Conservation (phyloP, 2,888 invertebrate species). For the Hemaris fuciformis region DNA sequence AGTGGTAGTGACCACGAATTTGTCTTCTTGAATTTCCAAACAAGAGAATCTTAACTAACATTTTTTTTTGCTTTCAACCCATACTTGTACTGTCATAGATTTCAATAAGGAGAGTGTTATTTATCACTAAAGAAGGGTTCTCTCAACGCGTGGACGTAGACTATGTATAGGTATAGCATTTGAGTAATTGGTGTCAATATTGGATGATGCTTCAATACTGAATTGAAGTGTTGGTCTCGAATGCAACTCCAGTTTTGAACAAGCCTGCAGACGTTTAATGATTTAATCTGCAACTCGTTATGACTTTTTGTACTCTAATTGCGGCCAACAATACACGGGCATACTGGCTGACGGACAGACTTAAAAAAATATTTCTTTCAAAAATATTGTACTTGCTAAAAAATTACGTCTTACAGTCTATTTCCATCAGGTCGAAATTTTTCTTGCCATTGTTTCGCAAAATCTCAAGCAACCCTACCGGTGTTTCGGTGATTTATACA, state of each 20-base stretch:
- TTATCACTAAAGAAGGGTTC: no score
- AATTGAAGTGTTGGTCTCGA: not conserved
- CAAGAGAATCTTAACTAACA: no score
- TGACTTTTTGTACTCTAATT: no score
- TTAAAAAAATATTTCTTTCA: not conserved
- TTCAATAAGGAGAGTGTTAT: no score
- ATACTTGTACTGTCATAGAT: no score
- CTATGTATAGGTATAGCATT: not conserved
- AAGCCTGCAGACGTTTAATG: not conserved
- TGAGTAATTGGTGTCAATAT: not conserved
- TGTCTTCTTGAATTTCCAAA: no score
- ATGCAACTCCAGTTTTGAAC: not conserved
- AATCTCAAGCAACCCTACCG: constrained; percentile 2
- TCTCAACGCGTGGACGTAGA: not conserved
- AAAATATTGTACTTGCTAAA: not conserved
- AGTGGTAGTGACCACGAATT: no score
- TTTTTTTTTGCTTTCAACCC: no score
- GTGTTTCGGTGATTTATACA: constrained; percentile 32
- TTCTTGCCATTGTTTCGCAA: not conserved
- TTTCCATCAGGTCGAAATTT: not conserved
- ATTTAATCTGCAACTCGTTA: no score
- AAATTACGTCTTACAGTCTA: not conserved
- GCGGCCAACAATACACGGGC: no score
- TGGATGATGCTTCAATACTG: not conserved
- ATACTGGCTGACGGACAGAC: no score